Evolutionary conservation across 2,888 invertebrate species (phyloP).

Genomic region (Nephrotoma guestfalica): DNA sequence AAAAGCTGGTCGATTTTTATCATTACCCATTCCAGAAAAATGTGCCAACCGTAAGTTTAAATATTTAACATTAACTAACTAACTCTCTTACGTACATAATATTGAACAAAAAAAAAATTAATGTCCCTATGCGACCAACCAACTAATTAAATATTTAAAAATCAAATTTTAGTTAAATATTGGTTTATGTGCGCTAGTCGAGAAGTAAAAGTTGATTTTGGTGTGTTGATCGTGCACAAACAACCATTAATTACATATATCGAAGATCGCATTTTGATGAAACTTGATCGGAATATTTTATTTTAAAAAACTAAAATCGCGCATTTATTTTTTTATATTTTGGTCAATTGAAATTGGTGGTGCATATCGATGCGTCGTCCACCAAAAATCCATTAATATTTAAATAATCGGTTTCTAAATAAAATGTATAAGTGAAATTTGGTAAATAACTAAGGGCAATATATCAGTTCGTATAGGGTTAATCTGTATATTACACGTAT

Average conservation of each 20-base stretch:
- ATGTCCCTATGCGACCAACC: not conserved
- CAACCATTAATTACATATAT: not conserved
- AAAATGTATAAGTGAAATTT: not conserved
- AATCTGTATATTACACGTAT: too few relatives aligned
- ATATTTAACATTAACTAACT: not conserved
- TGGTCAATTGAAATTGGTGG: not conserved
- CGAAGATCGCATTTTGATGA: not conserved
- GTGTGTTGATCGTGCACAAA: not conserved
- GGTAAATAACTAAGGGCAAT: not conserved
- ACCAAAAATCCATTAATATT: not conserved
- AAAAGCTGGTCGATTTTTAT: constrained; percentile 70
- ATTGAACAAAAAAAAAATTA: not conserved
- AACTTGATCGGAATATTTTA: not conserved
- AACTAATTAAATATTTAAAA: not conserved
- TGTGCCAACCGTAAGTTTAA: constrained; percentile 66
- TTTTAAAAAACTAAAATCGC: not conserved
- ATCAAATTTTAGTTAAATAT: not conserved
- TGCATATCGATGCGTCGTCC: not conserved
- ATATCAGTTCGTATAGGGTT: too few relatives aligned
- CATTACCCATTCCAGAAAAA: constrained; percentile 66
- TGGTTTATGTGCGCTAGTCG: not conserved
- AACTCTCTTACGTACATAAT: not conserved
- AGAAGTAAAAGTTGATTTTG: not conserved
- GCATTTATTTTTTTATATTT: not conserved
- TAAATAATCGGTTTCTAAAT: not conserved